Evolutionary conservation across 2,113 vertebrate genomes (phyloP).

Genomic region (Dolichotis patagonum): DNA sequence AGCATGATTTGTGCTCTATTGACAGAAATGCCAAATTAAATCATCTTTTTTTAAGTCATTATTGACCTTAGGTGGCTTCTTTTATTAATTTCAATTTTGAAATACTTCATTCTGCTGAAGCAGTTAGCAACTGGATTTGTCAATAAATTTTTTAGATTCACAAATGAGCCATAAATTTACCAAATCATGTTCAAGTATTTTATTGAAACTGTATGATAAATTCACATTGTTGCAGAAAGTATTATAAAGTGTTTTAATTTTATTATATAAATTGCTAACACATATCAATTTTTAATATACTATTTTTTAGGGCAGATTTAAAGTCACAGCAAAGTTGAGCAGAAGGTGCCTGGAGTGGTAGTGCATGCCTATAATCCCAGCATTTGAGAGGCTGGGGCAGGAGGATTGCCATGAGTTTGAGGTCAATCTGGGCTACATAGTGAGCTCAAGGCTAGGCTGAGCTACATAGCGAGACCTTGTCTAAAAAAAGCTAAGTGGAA

Average conservation of each 20-base stretch:
- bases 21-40: slow-evolving; percentile 10
- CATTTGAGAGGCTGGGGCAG: not conserved
- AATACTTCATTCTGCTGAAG: not conserved
- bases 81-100: slow-evolving; percentile 28
- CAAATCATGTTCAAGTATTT: not conserved
- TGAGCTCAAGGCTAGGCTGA: not conserved
- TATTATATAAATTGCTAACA: not conserved
- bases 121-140: not conserved
- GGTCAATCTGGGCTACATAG: not conserved
- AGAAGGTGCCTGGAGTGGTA: not conserved
- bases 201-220: not conserved
- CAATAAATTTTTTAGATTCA: not conserved
- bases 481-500: not conserved
- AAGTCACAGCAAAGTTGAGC: not conserved
- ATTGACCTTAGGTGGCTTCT: not conserved
- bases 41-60: not conserved
- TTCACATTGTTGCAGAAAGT: not conserved
- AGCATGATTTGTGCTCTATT: not conserved
- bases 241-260: not conserved
- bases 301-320: not conserved
- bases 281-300: not conserved
- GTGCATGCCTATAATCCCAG: not conserved
- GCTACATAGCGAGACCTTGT: not conserved
- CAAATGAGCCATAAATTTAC: not conserved
- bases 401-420: not conserved